Base-by-base conservation (phyloP, 2,797 vertebrate genomes). In the Chaetophractus vellerosus region DNA sequence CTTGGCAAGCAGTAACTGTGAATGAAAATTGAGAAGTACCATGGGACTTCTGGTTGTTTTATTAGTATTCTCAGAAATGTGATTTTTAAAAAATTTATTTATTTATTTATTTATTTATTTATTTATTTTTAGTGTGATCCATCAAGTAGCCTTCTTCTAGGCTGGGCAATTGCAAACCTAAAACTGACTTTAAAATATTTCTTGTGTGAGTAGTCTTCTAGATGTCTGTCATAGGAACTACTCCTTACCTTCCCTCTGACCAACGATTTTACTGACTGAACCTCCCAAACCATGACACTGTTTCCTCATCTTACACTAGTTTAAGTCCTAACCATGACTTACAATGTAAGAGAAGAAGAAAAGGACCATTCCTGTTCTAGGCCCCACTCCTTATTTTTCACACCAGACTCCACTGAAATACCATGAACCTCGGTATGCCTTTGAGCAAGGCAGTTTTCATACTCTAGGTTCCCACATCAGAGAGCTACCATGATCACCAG, bases 1-100 rank as follows among this genome's bases (percentile, higher is more conserved):
- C 80, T 84, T 91, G 90, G 93, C 95, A 93, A 68, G 57, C 72
- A 36, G 75, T 90, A 68, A n/a, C 89, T 36, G 69, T 61, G 83
- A 92, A 48, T 74, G 81, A 85, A 94, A 92, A 92, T 61, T 59
- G 72, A 91, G 57, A 93, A 68, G 57, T 94, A 81, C 64, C 45
- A 2, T 89, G 61, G 79, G 48, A 85, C 81, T 92, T 87, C 45
- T 2, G 33, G 15, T 36, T 59, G 7, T n/a, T 79, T 55, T 55
- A 57, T 81, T 57, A 28, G 36, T 55, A 18, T 55, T 19, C 18
- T 55, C 16, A 55, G 52, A 55, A 55, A 55, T 55, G 6, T 55
- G 52, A 55, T 55, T 16, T 88, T 64, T 15, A 8, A 45, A n/a
- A 41, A 75, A 19, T n/a, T n/a, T n/a, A n/a, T n/a, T n/a, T n/a